A percentile compares a stretch with the other conserved stretches of the same genome.
phyloP scores from a whole-genome alignment of 2,888 invertebrate species.

The Mythimna impura region DNA sequence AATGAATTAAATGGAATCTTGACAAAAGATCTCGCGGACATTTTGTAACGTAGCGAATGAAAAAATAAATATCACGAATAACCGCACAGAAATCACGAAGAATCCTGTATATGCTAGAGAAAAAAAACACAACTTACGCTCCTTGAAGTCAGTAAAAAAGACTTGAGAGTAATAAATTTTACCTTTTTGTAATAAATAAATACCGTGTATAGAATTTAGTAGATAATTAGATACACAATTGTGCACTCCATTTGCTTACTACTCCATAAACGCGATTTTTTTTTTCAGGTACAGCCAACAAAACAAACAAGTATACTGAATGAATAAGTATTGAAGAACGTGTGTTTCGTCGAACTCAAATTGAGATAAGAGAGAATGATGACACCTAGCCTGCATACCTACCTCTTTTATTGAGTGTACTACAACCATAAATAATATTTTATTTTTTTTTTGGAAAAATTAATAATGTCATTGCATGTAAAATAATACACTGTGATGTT shows the following conservation, averaged over 20 bases:
- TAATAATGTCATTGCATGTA: slow-evolving; percentile 18
- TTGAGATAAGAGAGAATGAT: too few relatives aligned
- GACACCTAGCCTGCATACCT: background rate
- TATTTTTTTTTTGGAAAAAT: background rate
- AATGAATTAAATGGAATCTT: too few relatives aligned
- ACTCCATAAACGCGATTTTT: background rate
- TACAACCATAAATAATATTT: background rate
- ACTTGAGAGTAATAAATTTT: background rate
- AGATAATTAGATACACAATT: background rate
- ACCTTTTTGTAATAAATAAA: too few relatives aligned
- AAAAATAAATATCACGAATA: background rate
- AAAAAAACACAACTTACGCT: too few relatives aligned
- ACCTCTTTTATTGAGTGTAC: background rate
- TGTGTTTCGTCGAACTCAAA: background rate
- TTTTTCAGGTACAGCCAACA: too few relatives aligned
- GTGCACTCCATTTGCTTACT: background rate
- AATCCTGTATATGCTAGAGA: background rate
- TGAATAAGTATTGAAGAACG: background rate
- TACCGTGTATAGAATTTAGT: background rate
- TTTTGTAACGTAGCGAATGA: background rate
- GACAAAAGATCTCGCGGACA: too few relatives aligned
- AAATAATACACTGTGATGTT: background rate
- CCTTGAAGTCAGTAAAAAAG: background rate
- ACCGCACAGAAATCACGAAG: background rate
- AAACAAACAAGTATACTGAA: too few relatives aligned